A percentile compares a stretch with the other conserved stretches of the same genome.
Conservation (phyloP, 2,797 vertebrate genomes). For the Lacerta viridis region DNA sequence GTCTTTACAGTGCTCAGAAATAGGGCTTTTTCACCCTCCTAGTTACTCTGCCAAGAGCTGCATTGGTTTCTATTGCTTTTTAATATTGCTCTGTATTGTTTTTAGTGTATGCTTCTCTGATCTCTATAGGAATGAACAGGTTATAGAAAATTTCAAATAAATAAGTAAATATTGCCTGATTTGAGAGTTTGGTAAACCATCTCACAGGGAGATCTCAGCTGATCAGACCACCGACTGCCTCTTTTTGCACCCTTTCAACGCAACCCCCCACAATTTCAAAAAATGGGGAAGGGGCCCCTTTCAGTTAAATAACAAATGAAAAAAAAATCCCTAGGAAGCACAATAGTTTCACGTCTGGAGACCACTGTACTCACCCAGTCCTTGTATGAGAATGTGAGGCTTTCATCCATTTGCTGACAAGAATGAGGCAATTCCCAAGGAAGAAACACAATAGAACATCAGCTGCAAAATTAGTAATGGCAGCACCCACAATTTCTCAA, state of each 20-base stretch:
- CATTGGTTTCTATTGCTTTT: too few relatives aligned
- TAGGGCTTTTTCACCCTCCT: too few relatives aligned
- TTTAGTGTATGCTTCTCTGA: neutral
- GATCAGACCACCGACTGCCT: neutral
- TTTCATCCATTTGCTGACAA: constrained; percentile 5
- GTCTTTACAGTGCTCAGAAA: neutral
- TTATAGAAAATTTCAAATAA: neutral
- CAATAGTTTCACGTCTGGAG: neutral
- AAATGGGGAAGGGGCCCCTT: neutral
- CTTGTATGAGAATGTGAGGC: neutral
- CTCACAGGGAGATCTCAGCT: neutral
- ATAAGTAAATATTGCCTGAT: neutral
- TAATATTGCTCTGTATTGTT: neutral
- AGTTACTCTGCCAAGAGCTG: too few relatives aligned
- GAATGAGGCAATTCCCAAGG: neutral
- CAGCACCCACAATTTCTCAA: constrained; percentile 10
- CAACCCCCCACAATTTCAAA: neutral
- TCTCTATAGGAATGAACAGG: neutral
- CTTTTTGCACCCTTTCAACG: neutral
- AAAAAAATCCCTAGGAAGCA: neutral
- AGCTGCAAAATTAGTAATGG: constrained; percentile 25
- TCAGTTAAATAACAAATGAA: neutral
- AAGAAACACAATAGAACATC: neutral
- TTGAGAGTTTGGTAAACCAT: neutral
- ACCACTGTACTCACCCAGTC: neutral